Percentiles rank a stretch among this genome's conserved stretches.
These are phyloP conservation scores for Porites cylindrica DNA, from an alignment of 92 coral and sea anemone genomes.

Conservation along the genomic window DNA sequence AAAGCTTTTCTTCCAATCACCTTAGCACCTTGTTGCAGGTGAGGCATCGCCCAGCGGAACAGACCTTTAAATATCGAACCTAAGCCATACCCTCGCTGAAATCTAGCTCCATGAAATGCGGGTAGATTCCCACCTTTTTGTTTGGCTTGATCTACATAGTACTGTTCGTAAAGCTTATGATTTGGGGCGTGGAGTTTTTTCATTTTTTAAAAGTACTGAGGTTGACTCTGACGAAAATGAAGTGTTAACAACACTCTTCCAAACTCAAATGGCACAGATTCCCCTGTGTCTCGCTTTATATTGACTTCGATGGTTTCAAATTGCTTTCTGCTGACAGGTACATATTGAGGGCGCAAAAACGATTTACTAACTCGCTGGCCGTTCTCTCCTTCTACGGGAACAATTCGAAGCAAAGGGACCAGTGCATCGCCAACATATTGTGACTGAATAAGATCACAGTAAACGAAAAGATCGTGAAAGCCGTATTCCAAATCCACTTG, in stretches of 20 bases:
- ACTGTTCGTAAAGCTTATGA: no score
- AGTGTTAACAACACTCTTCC: no score
- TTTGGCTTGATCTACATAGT: no score
- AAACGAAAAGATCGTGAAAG: no score
- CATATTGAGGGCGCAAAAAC: conserved; percentile 5
- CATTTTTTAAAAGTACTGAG: conserved; percentile 20
- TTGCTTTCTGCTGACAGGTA: conserved; percentile 63
- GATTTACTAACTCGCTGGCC: no score
- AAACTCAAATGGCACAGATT: conserved; percentile 47
- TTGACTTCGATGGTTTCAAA: conserved; percentile 62
- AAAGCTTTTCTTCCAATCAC: neutral
- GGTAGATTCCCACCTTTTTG: no score
- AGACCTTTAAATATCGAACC: conserved; percentile 59
- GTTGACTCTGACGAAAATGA: conserved; percentile 50
- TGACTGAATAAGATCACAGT: conserved; percentile 59
- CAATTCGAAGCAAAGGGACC: conserved; percentile 53
- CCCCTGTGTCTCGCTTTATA: conserved; percentile 76
- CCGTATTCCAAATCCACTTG: no score
- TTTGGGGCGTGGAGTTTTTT: no score
- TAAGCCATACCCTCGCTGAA: conserved; percentile 33
- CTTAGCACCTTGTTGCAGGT: neutral
- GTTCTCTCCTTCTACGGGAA: conserved; percentile 57
- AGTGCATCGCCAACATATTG: conserved; percentile 63
- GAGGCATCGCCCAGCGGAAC: neutral
- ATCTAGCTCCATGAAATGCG: no score